phyloP scores from a whole-genome alignment of 2,797 vertebrate genomes.

The Intellagama lesueurii region DNA sequence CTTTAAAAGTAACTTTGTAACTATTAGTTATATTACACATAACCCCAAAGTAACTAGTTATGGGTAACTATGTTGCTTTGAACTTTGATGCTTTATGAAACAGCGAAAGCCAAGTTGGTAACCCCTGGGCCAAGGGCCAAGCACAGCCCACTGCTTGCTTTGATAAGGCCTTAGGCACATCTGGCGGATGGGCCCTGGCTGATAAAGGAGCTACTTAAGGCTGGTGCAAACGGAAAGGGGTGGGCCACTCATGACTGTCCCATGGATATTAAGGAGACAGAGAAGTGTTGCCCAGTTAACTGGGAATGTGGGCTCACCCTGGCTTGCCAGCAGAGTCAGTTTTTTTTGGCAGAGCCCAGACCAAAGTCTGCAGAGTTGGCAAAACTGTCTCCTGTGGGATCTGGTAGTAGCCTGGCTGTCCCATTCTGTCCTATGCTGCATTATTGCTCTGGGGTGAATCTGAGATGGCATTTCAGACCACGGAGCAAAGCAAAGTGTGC shows the following conservation, averaged over 20 bases:
- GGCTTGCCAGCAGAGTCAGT: neutral
- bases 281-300: neutral
- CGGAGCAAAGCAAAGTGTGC: too few species aligned
- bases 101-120: neutral
- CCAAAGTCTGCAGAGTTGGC: neutral
- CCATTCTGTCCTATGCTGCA: too few species aligned
- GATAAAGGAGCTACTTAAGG: neutral
- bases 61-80: too few species aligned
- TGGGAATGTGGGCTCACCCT: too few species aligned
- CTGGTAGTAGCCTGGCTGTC: neutral
- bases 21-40: too few species aligned
- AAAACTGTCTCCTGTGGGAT: neutral
- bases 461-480: too few species aligned
- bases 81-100: neutral
- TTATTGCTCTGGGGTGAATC: too few species aligned
- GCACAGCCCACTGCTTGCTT: neutral
- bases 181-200: too few species aligned
- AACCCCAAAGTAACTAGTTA: too few species aligned
- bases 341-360: neutral
- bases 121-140: too few species aligned
- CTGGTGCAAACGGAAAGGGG: neutral
- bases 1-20: too few species aligned
- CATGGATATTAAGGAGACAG: neutral
- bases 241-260: too few species aligned
- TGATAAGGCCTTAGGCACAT: neutral